phyloP scores from a whole-genome alignment of 2,888 invertebrate species.

The Conistra vaccinii region DNA sequence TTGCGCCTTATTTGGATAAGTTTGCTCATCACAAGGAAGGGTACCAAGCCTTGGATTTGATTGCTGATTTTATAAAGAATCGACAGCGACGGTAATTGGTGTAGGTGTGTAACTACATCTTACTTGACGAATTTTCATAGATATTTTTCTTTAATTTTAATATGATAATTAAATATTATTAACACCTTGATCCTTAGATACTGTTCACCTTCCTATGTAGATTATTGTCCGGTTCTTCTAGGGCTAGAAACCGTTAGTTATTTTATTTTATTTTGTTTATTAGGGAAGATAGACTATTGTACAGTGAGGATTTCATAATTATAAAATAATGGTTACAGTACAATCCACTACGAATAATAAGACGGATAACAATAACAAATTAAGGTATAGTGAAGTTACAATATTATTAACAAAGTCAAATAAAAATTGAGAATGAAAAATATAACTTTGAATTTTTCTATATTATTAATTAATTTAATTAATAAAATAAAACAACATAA shows the following conservation, averaged over 20 bases:
- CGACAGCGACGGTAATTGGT: slow-evolving; percentile 26
- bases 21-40: slow-evolving; percentile 56
- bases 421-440: too few species aligned
- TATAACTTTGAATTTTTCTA: too few species aligned
- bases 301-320: too few species aligned
- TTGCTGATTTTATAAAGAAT: slow-evolving; percentile 63
- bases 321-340: too few species aligned
- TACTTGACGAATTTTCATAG: neutral
- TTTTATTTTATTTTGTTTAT: too few species aligned
- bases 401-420: too few species aligned
- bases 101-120: slow-evolving; percentile 62
- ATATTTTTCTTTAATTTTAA: neutral
- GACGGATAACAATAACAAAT: too few species aligned
- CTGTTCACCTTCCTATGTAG: neutral
- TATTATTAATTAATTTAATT: too few species aligned
- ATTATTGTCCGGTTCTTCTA: neutral
- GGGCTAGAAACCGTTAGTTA: neutral
- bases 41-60: slow-evolving; percentile 55
- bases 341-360: too few species aligned
- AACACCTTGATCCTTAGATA: neutral
- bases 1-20: slow-evolving; percentile 23
- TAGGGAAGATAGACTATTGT: too few species aligned
- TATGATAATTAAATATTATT: neutral
- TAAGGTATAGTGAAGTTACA: too few species aligned
- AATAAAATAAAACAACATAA: too few species aligned